Conservation (phyloP, 2,797 vertebrate genomes). For the Acridotheres tristis region DNA sequence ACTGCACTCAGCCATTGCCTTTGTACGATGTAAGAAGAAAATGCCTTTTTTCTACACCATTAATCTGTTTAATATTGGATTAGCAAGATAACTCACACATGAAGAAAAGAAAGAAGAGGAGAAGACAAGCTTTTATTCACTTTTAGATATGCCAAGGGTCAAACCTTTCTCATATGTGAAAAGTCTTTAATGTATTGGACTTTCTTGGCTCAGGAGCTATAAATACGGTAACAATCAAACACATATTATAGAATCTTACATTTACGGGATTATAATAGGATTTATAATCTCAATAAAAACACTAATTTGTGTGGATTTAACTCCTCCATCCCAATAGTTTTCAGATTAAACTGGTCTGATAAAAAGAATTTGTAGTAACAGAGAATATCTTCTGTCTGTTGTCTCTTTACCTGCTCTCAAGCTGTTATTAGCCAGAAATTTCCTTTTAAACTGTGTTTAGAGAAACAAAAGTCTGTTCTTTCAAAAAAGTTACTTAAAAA, state of each 20-base stretch:
- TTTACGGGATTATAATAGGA: not conserved
- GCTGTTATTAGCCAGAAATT: not conserved
- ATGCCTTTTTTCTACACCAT: not conserved
- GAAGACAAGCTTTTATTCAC: not conserved
- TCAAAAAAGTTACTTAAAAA: not conserved
- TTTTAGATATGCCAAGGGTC: not conserved
- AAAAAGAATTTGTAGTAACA: not conserved
- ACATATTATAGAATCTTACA: not conserved
- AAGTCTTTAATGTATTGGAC: not conserved
- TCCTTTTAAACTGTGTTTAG: not conserved
- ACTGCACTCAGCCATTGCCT: not conserved
- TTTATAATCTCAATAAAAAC: not conserved
- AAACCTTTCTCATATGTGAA: not conserved
- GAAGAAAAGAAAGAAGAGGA: not conserved
- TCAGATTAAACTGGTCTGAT: not conserved
- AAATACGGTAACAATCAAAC: not conserved
- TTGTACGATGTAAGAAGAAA: not conserved
- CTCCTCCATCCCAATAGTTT: not conserved
- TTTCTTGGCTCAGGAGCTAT: not conserved
- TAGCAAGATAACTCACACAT: not conserved
- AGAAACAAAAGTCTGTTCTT: not conserved
- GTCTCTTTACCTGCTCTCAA: not conserved
- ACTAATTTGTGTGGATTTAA: not conserved
- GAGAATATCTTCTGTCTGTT: not conserved
- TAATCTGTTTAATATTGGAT: conserved; percentile 36